Conservation (phyloP, 2,888 invertebrate genomes). For the Adelphocoris suturalis region DNA sequence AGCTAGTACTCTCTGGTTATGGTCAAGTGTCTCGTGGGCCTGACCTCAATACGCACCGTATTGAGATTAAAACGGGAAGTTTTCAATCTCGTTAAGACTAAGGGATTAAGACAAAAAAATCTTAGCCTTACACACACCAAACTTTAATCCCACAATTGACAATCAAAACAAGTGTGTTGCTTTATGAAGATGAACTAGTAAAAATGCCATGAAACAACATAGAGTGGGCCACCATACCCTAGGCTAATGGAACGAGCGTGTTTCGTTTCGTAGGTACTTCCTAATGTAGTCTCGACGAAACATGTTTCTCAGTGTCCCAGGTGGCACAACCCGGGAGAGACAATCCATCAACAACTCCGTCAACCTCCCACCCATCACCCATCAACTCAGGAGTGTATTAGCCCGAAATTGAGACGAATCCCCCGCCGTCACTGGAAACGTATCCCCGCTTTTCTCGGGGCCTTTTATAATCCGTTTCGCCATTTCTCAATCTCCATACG, state of each 20-base stretch:
- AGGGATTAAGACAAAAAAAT: too few species aligned
- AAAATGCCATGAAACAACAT: too few species aligned
- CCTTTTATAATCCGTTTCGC: constrained; percentile 1
- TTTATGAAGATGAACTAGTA: too few species aligned
- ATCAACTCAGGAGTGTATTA: constrained; percentile 13
- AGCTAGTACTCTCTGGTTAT: too few species aligned
- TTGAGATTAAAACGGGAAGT: too few species aligned
- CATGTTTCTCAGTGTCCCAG: background rate
- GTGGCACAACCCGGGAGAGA: background rate
- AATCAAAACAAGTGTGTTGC: too few species aligned
- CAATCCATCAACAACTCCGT: constrained; percentile 7
- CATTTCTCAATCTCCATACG: constrained; percentile 42
- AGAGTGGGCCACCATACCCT: too few species aligned
- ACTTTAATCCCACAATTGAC: too few species aligned
- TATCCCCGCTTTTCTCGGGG: background rate
- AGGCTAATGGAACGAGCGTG: background rate
- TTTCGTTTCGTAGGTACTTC: background rate
- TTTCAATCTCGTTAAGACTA: too few species aligned
- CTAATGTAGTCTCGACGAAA: background rate
- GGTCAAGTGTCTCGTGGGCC: too few species aligned
- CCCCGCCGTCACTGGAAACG: background rate
- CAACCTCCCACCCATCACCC: background rate
- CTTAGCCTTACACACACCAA: too few species aligned
- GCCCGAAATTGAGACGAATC: constrained; percentile 28
- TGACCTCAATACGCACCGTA: too few species aligned